phyloP scores from a whole-genome alignment of 2,113 vertebrate genomes.

The Cyprinodon tularosa region DNA sequence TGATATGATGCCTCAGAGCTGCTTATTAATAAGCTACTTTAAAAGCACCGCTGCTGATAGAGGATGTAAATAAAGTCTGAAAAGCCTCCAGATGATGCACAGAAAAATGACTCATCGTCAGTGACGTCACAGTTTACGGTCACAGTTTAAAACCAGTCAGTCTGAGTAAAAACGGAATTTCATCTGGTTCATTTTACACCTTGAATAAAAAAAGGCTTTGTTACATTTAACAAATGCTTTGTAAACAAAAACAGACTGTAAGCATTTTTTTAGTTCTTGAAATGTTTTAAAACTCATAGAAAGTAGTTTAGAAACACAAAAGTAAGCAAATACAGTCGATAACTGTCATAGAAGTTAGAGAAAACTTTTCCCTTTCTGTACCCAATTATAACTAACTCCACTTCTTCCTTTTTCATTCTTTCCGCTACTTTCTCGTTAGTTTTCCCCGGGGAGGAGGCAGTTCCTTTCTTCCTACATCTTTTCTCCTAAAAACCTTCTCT shows the following conservation, averaged over 20 bases:
- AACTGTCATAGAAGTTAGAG: background rate
- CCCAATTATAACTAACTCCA: background rate
- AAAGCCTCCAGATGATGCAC: background rate
- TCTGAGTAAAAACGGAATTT: too few relatives aligned
- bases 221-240: background rate
- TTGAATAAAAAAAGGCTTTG: background rate
- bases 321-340: background rate
- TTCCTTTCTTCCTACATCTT: background rate
- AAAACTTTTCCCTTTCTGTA: background rate
- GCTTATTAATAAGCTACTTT: too few relatives aligned
- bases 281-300: background rate
- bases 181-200: too few relatives aligned
- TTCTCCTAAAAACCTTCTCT: background rate
- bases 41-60: background rate
- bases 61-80: background rate
- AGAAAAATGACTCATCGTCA: background rate
- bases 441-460: background rate
- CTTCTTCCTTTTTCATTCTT: background rate
- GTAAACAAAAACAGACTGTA: too few relatives aligned
- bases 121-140: background rate
- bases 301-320: background rate
- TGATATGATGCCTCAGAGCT: background rate
- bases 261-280: background rate
- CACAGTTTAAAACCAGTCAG: background rate
- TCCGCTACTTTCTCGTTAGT: constrained; percentile 25